phyloP scores from a whole-genome alignment of 2,888 invertebrate genomes.

The Priocnemis perturbator region DNA sequence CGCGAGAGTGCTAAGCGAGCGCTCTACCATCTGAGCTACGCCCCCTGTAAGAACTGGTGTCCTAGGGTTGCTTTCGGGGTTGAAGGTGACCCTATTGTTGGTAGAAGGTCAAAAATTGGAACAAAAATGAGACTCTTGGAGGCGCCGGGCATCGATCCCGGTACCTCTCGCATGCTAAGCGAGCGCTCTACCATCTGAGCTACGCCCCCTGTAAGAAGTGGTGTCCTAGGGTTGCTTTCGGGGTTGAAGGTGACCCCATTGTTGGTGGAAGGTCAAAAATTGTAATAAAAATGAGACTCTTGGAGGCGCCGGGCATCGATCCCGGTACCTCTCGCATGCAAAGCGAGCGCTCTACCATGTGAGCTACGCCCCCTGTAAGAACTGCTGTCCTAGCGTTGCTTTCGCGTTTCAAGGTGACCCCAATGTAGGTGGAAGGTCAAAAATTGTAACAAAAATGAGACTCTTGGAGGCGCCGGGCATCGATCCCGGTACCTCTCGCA shows the following conservation, averaged over 20 bases:
- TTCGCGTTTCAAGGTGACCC: too few species aligned
- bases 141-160: constrained; percentile 61
- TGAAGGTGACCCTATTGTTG: neutral
- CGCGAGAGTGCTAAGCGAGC: constrained; percentile 61
- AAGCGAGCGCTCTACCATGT: constrained; percentile 62
- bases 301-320: constrained; percentile 62
- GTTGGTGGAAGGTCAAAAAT: neutral
- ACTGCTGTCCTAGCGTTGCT: too few species aligned
- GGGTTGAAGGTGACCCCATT: too few species aligned
- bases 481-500: constrained; percentile 63
- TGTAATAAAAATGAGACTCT: constrained; percentile 22
- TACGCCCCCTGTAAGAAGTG: constrained; percentile 47
- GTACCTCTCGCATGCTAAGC: constrained; percentile 61
- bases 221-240: too few species aligned
- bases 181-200: constrained; percentile 62
- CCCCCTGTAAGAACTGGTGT: constrained; percentile 48
- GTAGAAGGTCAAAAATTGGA: neutral
- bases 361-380: constrained; percentile 53
- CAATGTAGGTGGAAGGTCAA: neutral
- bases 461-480: constrained; percentile 58
- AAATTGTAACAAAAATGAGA: constrained; percentile 6
- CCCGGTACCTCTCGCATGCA: constrained; percentile 60
- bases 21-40: constrained; percentile 62
- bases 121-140: constrained; percentile 42
- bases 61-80: neutral